A percentile compares a stretch with the other conserved stretches of the same genome.
Evolutionary conservation across 2,797 vertebrate genomes (phyloP).

Genomic region (Sarcophilus harrisii): DNA sequence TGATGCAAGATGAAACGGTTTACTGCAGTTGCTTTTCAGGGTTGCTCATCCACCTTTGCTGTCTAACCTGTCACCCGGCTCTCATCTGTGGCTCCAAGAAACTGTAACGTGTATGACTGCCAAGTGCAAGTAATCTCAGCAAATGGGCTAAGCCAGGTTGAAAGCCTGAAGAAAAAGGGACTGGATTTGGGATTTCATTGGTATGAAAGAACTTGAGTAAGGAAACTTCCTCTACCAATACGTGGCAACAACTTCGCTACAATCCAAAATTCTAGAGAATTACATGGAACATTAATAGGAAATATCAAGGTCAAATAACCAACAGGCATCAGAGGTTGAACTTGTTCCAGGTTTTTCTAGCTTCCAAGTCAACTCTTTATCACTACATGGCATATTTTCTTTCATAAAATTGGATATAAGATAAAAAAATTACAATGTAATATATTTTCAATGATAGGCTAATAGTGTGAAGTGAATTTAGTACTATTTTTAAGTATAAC

Average conservation of each 20-base stretch:
- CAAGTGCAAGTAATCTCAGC: not conserved
- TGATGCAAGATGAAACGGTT: not conserved
- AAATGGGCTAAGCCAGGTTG: not conserved
- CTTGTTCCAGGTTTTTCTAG: not conserved
- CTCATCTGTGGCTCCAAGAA: not conserved
- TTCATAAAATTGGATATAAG: slow-evolving; percentile 72
- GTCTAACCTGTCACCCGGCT: not conserved
- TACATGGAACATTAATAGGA: not conserved
- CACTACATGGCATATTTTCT: not conserved
- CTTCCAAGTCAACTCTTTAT: not conserved
- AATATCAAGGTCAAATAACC: not conserved
- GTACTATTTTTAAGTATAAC: slow-evolving; percentile 61
- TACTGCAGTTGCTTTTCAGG: not conserved
- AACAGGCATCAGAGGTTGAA: not conserved
- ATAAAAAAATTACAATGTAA: slow-evolving; percentile 81
- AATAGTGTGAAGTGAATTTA: slow-evolving; percentile 67
- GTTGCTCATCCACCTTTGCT: not conserved
- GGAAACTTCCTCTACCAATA: not conserved
- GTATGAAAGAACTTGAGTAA: not conserved
- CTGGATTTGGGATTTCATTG: not conserved
- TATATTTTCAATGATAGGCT: slow-evolving; percentile 75
- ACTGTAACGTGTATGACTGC: not conserved
- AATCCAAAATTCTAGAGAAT: not conserved
- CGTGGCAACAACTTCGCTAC: not conserved
- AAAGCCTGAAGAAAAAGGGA: not conserved